Evolutionary conservation across 2,888 invertebrate genomes (phyloP).

Genomic region (Diaperis boleti): DNA sequence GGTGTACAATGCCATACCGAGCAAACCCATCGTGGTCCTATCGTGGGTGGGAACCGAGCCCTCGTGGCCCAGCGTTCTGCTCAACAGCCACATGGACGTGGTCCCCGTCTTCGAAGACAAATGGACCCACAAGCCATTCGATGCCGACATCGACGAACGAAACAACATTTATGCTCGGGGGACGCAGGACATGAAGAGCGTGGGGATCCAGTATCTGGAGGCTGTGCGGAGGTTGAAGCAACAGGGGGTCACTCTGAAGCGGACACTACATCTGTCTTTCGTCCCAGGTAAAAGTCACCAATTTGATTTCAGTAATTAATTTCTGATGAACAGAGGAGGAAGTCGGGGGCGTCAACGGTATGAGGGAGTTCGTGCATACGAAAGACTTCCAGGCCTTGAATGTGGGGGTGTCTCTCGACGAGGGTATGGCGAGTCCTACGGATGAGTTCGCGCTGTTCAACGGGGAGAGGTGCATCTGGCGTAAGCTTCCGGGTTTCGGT

Average conservation of each 20-base stretch:
- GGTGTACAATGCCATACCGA: constrained; percentile 72
- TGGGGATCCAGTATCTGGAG: constrained; percentile 83
- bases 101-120: constrained; percentile 94
- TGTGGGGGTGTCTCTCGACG: constrained; percentile 88
- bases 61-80: constrained; percentile 77
- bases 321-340: constrained; percentile 69
- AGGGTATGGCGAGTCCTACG: constrained; percentile 81
- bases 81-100: constrained; percentile 98
- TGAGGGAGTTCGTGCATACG: constrained; percentile 81
- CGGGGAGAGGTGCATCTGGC: constrained; percentile 86
- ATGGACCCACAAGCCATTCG: constrained; percentile 92
- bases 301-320: not conserved
- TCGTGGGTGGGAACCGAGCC: constrained; percentile 86
- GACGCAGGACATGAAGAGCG: constrained; percentile 92
- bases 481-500: constrained; percentile 78
- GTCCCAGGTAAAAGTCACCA: constrained; percentile 71
- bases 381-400: constrained; percentile 82
- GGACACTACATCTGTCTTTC: constrained; percentile 80
- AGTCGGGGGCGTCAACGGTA: constrained; percentile 85
- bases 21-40: constrained; percentile 85
- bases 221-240: constrained; percentile 77
- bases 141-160: constrained; percentile 83
- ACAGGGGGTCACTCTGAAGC: constrained; percentile 69
- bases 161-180: constrained; percentile 92
- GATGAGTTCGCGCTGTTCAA: constrained; percentile 78